These are phyloP conservation scores for Aleiodes sp. DNA, from an alignment of 1,140 invertebrate species.

Conservation along the genomic window DNA sequence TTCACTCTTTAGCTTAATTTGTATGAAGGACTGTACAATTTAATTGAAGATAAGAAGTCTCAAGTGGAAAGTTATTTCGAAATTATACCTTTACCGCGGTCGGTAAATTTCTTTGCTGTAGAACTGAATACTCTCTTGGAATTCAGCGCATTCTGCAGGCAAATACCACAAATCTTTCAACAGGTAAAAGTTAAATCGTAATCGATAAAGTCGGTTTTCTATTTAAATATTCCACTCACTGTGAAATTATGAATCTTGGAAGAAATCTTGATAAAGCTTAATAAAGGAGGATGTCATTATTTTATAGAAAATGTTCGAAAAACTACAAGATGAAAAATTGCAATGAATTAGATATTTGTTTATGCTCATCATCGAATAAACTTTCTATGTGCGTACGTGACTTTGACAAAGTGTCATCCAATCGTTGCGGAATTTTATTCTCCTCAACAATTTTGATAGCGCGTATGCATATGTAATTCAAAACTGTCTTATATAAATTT, in stretches of 20 bases:
- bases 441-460: not conserved
- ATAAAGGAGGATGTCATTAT: too few species aligned
- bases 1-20: too few species aligned
- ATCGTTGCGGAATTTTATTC: not conserved
- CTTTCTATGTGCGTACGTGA: slow-evolving; percentile 24
- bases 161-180: not conserved
- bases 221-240: too few species aligned
- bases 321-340: too few species aligned
- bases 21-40: too few species aligned
- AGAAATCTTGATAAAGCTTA: too few species aligned
- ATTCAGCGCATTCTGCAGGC: not conserved
- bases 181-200: not conserved
- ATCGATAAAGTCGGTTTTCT: not conserved
- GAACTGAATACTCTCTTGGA: not conserved
- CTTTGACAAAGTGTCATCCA: not conserved
- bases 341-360: not conserved
- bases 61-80: not conserved
- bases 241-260: too few species aligned
- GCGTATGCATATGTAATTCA: not conserved
- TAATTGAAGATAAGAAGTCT: too few species aligned
- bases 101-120: not conserved
- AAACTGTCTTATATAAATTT: not conserved
- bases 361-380: slow-evolving; percentile 10
- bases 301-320: too few species aligned
- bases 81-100: not conserved